Evolutionary conservation across 2,797 vertebrate species (phyloP).

Genomic region (Erpetoichthys calabaricus): DNA sequence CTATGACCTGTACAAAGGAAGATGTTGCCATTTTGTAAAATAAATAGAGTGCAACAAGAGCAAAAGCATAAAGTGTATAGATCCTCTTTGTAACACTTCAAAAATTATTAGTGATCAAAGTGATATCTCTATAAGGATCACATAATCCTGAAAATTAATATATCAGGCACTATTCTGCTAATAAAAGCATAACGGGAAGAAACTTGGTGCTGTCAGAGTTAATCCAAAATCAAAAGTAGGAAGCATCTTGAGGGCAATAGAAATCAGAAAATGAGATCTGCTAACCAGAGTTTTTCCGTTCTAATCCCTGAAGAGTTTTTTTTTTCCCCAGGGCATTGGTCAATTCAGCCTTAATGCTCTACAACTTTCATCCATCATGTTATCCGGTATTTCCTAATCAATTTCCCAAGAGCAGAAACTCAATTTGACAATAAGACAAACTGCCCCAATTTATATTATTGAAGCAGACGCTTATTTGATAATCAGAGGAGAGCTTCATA

Average conservation of each 20-base stretch:
- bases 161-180: too few relatives aligned
- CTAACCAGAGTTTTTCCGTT: neutral
- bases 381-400: constrained; percentile 33
- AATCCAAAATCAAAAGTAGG: too few relatives aligned
- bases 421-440: constrained; percentile 40
- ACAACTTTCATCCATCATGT: constrained; percentile 17
- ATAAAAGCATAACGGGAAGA: too few relatives aligned
- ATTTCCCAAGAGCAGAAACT: constrained; percentile 24
- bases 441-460: constrained; percentile 36
- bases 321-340: neutral
- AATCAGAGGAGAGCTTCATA: constrained; percentile 9
- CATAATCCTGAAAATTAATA: too few relatives aligned
- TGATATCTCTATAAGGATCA: too few relatives aligned
- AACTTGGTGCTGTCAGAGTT: too few relatives aligned
- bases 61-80: too few relatives aligned
- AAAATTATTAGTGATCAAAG: too few relatives aligned
- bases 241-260: neutral
- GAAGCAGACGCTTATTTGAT: constrained; percentile 35
- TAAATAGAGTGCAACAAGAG: too few relatives aligned
- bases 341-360: constrained; percentile 14
- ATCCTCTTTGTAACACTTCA: too few relatives aligned
- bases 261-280: neutral
- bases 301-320: neutral
- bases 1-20: too few relatives aligned
- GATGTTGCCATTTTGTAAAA: too few relatives aligned